These are phyloP conservation scores for Camponotus vicinus DNA, from an alignment of 1,140 invertebrate species.

Conservation along the genomic window DNA sequence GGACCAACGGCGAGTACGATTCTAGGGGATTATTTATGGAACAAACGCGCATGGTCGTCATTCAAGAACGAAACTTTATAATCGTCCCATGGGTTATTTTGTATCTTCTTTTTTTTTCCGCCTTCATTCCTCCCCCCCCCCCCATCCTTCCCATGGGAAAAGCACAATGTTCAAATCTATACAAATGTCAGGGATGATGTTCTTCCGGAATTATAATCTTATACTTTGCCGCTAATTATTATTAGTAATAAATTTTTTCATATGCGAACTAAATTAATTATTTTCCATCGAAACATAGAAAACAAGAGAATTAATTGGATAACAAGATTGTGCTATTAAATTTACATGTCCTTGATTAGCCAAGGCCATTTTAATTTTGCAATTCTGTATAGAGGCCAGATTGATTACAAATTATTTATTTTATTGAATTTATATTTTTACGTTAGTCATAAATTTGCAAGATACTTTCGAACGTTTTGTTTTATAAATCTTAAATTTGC, in stretches of 20 bases:
- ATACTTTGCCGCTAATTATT: not conserved
- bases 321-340: no score
- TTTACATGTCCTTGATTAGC: no score
- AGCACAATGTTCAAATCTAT: not conserved
- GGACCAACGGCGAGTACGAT: conserved; percentile 66
- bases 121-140: conserved; percentile 22
- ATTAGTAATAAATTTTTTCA: not conserved
- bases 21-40: conserved; percentile 74
- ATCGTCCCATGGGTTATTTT: conserved; percentile 60
- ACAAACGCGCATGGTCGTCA: conserved; percentile 61
- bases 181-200: not conserved
- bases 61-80: conserved; percentile 74
- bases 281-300: not conserved
- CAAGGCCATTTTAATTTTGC: not conserved
- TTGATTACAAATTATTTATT: not conserved
- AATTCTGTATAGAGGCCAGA: not conserved
- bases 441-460: not conserved
- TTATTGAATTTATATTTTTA: not conserved
- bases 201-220: not conserved
- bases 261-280: not conserved
- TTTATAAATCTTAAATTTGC: not conserved
- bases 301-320: not conserved
- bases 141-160: conserved; percentile 4
- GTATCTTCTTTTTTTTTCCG: not conserved
- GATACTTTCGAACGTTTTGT: no score